phyloP scores from a whole-genome alignment of 2,113 vertebrate genomes.

The Patagioenas fasciata region DNA sequence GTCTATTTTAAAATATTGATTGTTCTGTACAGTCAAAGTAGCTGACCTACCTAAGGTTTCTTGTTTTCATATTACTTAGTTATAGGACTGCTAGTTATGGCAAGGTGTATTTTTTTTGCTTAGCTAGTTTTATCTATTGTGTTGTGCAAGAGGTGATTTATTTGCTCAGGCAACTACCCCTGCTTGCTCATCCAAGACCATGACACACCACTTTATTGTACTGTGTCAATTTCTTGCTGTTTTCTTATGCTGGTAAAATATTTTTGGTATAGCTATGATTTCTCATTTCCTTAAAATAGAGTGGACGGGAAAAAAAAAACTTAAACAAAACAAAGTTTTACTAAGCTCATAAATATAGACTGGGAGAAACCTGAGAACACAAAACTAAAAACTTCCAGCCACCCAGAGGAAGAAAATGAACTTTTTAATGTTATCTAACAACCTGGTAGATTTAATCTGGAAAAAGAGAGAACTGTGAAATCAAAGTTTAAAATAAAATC shows the following conservation, averaged over 20 bases:
- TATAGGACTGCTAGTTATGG: neutral
- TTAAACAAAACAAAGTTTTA: neutral
- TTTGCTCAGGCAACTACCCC: neutral
- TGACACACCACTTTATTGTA: neutral
- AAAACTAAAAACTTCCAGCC: neutral
- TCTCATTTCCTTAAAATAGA: neutral
- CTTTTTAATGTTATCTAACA: neutral
- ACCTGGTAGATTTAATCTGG: neutral
- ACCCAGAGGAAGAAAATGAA: neutral
- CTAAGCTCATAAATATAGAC: neutral
- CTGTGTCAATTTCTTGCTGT: neutral
- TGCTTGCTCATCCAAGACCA: neutral
- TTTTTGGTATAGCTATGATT: neutral
- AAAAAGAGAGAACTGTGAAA: neutral
- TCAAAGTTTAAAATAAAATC: neutral
- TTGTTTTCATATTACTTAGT: neutral
- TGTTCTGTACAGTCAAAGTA: neutral
- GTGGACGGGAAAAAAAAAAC: neutral
- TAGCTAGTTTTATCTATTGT: neutral
- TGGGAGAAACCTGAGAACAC: neutral
- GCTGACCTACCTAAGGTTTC: neutral
- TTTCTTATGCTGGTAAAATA: neutral
- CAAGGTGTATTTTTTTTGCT: neutral
- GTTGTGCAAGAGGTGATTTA: neutral
- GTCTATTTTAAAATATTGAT: neutral